Conservation (phyloP, 1,140 invertebrate species). For the Tetraneura akinire region DNA sequence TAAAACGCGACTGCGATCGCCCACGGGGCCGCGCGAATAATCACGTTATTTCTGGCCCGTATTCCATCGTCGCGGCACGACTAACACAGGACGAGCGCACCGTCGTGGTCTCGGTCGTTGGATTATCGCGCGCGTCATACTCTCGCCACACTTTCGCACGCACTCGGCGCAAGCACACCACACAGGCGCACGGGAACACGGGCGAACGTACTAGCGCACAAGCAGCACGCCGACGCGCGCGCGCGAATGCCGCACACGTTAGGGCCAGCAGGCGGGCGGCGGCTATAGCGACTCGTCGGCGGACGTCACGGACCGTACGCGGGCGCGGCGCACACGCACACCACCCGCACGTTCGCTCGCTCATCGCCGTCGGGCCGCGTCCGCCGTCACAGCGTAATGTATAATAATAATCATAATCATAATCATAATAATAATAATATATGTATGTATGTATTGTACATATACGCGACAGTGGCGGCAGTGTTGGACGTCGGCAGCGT, state of each 20-base stretch:
- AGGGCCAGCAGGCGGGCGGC: not conserved
- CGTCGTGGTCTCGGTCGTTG: constrained; percentile 43
- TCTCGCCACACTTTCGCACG: constrained; percentile 32
- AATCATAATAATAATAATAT: too few relatives aligned
- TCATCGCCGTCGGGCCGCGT: not conserved
- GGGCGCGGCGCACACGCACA: constrained; percentile 30
- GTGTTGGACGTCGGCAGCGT: too few relatives aligned
- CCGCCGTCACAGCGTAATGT: not conserved
- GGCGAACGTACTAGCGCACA: not conserved
- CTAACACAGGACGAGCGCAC: constrained; percentile 44
- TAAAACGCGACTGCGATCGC: constrained; percentile 43
- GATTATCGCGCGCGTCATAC: constrained; percentile 49
- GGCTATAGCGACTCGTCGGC: constrained; percentile 28
- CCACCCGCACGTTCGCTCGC: not conserved
- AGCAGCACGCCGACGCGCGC: too few relatives aligned
- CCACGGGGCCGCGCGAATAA: constrained; percentile 44
- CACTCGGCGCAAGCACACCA: constrained; percentile 2
- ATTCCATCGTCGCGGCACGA: constrained; percentile 49
- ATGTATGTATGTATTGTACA: too few relatives aligned
- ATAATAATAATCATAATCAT: too few relatives aligned
- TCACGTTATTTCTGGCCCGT: constrained; percentile 50
- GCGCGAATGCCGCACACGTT: not conserved
- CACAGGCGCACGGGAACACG: not conserved
- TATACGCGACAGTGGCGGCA: not conserved
- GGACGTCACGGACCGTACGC: constrained; percentile 41